These are phyloP conservation scores for Amphiura filiformis DNA, from an alignment of 35 echinoderm and acorn worm species.

Conservation along the genomic window DNA sequence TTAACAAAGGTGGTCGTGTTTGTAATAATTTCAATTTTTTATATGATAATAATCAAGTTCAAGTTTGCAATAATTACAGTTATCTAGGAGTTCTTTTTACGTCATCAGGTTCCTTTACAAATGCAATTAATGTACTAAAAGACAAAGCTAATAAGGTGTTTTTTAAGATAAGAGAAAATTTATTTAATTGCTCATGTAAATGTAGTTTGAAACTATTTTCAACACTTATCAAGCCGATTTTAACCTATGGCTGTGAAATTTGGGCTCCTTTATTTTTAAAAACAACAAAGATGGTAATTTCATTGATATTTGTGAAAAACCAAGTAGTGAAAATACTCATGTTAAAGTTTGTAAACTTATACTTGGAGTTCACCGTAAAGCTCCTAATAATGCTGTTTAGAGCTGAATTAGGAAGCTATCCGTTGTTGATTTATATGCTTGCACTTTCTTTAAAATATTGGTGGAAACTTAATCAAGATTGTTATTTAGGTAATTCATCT, in stretches of 20 bases:
- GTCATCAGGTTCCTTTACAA: background rate
- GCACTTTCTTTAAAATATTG: background rate
- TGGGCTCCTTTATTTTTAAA: background rate
- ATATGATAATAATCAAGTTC: too few species aligned
- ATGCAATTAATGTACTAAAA: background rate
- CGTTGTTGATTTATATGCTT: background rate
- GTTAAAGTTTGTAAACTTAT: background rate
- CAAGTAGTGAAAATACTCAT: background rate
- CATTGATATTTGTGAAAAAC: constrained; percentile 6
- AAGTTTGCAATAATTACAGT: too few species aligned
- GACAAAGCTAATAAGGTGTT: background rate
- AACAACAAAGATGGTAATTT: background rate
- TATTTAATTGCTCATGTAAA: background rate
- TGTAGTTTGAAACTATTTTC: background rate
- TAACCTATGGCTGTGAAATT: background rate
- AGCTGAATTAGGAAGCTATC: background rate
- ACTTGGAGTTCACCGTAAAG: background rate
- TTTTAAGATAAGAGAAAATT: too few species aligned
- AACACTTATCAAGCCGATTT: background rate
- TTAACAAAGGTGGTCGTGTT: too few species aligned
- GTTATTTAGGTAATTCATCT: background rate
- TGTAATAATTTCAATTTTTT: too few species aligned
- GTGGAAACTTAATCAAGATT: background rate
- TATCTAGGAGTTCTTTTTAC: background rate
- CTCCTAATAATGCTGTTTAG: background rate